phyloP scores from a whole-genome alignment of 2,888 invertebrate genomes.

The Nomada hirtipes region DNA sequence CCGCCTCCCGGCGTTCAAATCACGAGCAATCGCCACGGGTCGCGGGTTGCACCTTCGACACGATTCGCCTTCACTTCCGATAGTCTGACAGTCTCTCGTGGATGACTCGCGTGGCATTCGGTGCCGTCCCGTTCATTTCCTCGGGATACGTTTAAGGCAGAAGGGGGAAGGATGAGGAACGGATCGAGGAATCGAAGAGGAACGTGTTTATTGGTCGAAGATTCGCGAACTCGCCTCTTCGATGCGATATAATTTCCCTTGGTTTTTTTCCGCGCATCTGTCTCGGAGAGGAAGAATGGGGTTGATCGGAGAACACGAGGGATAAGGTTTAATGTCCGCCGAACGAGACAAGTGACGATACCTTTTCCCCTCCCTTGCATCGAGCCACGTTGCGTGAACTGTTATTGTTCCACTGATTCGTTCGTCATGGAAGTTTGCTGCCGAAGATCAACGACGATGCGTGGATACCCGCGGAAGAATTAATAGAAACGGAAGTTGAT shows the following conservation, averaged over 20 bases:
- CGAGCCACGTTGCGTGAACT: background rate
- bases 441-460: background rate
- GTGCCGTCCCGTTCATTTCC: background rate
- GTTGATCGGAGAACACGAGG: too few relatives aligned
- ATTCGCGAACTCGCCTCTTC: too few relatives aligned
- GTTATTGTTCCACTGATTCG: background rate
- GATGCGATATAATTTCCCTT: too few relatives aligned
- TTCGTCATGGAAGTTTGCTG: background rate
- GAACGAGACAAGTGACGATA: too few relatives aligned
- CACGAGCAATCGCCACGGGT: slow-evolving; percentile 74
- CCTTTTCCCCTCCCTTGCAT: background rate
- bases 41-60: slow-evolving; percentile 48
- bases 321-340: too few relatives aligned
- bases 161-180: background rate
- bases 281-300: too few relatives aligned
- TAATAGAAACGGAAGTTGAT: background rate
- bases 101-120: background rate
- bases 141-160: background rate
- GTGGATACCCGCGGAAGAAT: background rate
- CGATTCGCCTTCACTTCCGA: background rate
- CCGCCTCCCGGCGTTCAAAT: slow-evolving; percentile 82
- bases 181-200: background rate
- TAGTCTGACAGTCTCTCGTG: background rate
- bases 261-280: too few relatives aligned
- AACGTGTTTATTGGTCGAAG: background rate